Base-by-base conservation (phyloP, 2,888 invertebrate species). In the Orthonevra nobilis region DNA sequence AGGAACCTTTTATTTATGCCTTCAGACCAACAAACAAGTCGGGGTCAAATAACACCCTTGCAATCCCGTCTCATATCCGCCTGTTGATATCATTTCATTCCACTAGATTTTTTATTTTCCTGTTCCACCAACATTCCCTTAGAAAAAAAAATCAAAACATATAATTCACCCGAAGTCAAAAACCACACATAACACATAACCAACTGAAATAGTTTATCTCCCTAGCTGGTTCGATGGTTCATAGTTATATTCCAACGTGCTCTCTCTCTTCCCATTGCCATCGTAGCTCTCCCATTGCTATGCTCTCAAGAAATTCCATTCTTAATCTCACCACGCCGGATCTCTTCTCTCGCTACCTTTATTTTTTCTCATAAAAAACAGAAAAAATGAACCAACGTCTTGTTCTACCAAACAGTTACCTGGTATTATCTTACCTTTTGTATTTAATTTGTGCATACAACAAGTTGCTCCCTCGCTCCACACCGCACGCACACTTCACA, bases 361-460 rank as follows among this genome's bases (percentile, higher is more conserved):
- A 61, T 26, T 15, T 42, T 54, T 36, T 28, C 42, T 17, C n/a
- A n/a, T n/a, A n/a, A n/a, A n/a, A n/a, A n/a, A n/a, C n/a, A n/a
- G n/a, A n/a, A n/a, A n/a, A n/a, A n/a, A n/a, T n/a, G n/a, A n/a
- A n/a, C n/a, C n/a, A n/a, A n/a, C n/a, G 52, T 69, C 69, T 44
- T 70, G 44, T 54, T 48, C 64, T 28, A 38, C 36, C 73, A 61
- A 48, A 79, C 79, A 79, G 79, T 79, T 79, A 79, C 66, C 66
- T 79, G 61, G 56, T 56, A 79, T 79, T 79, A 79, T 79, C 79
- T 79, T 73, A 68, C 73, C 79, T 79, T 79, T 79, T 79, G 79
- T 79, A 68, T 73, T 79, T 66, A 73, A 79, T 73, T 79, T 79
- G 79, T 73, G 73, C 66, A 79, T 73, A 79, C 73, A 79, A 79